These are phyloP conservation scores for Neogobius melanostomus DNA, from an alignment of 2,113 vertebrate genomes.

Conservation along the genomic window DNA sequence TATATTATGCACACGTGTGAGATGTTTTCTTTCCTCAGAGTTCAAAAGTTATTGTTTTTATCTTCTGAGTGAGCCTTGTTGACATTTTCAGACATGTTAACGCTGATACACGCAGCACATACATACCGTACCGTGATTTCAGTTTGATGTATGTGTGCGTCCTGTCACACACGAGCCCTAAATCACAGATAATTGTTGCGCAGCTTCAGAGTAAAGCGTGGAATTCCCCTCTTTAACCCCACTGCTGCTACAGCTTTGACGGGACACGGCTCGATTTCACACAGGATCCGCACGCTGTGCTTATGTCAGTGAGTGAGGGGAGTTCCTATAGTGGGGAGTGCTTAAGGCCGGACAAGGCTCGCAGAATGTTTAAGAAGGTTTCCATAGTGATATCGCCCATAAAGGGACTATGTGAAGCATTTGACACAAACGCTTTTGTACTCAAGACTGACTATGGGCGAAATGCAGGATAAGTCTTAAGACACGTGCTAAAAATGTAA, in stretches of 20 bases:
- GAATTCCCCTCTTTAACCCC: constrained; percentile 65
- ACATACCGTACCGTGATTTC: constrained; percentile 1
- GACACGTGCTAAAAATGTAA: neutral
- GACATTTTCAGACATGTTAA: constrained; percentile 8
- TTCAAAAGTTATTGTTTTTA: constrained; percentile 4
- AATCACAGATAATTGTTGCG: constrained; percentile 38
- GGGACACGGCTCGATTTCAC: constrained; percentile 42
- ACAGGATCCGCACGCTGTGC: constrained; percentile 23
- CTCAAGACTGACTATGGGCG: neutral
- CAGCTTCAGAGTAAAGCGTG: constrained; percentile 35
- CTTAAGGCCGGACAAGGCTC: constrained; percentile 31
- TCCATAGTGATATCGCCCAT: constrained; percentile 46
- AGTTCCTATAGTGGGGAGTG: constrained; percentile 28
- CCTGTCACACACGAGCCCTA: constrained; percentile 37
- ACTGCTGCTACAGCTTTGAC: constrained; percentile 10
- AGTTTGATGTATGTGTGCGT: constrained; percentile 1
- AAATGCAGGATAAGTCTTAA: neutral
- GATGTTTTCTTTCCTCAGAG: neutral
- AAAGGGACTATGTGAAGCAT: neutral
- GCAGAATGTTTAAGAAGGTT: constrained; percentile 53
- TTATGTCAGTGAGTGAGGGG: constrained; percentile 14
- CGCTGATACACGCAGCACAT: neutral
- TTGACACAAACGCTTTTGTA: neutral
- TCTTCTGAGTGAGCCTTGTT: neutral
- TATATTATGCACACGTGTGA: too few species aligned